phyloP scores from a whole-genome alignment of 2,888 invertebrate species.

The Ferdinandea cuprea region DNA sequence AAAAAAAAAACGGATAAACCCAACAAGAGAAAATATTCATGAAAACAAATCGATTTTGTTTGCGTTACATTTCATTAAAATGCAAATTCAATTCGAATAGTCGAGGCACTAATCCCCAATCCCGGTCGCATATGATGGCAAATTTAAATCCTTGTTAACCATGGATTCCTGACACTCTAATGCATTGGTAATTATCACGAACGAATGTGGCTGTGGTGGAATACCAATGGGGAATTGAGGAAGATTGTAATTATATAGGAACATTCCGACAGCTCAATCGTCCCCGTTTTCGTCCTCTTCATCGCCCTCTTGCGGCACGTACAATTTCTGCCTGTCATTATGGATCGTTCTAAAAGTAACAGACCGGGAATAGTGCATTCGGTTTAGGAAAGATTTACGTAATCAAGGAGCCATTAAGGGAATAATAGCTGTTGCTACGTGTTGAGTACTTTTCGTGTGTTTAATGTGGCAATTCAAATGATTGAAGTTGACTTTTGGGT shows the following conservation, averaged over 20 bases:
- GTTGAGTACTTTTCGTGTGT: conserved; percentile 17
- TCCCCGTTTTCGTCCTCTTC: not conserved
- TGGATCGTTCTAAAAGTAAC: not conserved
- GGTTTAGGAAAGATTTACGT: conserved; percentile 39
- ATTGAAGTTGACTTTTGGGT: conserved; percentile 6
- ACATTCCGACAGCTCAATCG: not conserved
- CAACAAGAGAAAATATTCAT: not conserved
- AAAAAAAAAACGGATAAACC: not conserved
- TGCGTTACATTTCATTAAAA: conserved; percentile 3
- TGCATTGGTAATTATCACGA: conserved; percentile 26
- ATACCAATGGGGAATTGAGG: conserved; percentile 9
- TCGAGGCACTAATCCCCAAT: not conserved
- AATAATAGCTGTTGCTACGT: conserved; percentile 21
- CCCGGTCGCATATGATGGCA: conserved; percentile 3
- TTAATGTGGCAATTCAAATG: conserved; percentile 24
- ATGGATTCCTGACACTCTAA: conserved; percentile 16
- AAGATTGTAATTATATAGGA: conserved; percentile 13
- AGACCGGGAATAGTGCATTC: conserved; percentile 26
- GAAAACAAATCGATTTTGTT: not conserved
- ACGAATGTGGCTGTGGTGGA: not conserved
- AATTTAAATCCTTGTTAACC: conserved; percentile 17
- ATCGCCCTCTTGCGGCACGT: conserved; percentile 1
- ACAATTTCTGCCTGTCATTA: conserved; percentile 7
- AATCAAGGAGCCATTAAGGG: conserved; percentile 39
- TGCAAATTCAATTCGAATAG: conserved; percentile 18